These are phyloP conservation scores for Mylabris phalerata DNA, from an alignment of 1,140 invertebrate genomes.

Conservation along the genomic window DNA sequence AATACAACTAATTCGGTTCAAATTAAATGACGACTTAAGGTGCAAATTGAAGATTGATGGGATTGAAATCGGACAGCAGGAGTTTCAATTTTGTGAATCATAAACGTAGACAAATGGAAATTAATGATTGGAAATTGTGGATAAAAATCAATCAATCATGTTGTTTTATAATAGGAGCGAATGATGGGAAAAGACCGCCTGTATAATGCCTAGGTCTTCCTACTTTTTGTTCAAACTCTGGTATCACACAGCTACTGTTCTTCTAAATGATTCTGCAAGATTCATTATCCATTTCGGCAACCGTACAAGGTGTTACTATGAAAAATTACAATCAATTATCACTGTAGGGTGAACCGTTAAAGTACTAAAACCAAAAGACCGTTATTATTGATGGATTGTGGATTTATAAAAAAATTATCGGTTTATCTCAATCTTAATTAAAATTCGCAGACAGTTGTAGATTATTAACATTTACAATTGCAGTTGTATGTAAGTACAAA, in stretches of 20 bases:
- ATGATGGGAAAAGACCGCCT: constrained; percentile 23
- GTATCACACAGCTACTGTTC: constrained; percentile 10
- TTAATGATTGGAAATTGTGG: constrained; percentile 26
- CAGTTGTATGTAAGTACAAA: background rate
- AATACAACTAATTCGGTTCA: too few species aligned
- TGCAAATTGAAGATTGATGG: too few species aligned
- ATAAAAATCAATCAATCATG: constrained; percentile 31
- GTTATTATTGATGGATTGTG: background rate
- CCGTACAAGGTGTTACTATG: constrained; percentile 11
- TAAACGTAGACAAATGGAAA: constrained; percentile 32
- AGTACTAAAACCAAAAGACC: background rate
- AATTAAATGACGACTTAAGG: too few species aligned
- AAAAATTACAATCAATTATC: constrained; percentile 17
- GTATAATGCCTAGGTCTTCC: constrained; percentile 5
- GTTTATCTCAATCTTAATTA: too few species aligned
- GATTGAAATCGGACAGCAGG: background rate
- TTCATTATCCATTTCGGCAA: constrained; percentile 5
- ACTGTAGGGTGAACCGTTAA: background rate
- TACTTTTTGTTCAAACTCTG: background rate
- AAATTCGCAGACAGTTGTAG: background rate
- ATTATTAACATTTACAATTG: background rate
- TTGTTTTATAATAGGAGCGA: constrained; percentile 16
- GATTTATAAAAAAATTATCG: background rate
- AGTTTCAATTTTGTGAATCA: constrained; percentile 24
- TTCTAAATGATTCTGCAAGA: constrained; percentile 24